These are phyloP conservation scores for Promerops cafer DNA, from an alignment of 2,113 vertebrate genomes.

Conservation along the genomic window DNA sequence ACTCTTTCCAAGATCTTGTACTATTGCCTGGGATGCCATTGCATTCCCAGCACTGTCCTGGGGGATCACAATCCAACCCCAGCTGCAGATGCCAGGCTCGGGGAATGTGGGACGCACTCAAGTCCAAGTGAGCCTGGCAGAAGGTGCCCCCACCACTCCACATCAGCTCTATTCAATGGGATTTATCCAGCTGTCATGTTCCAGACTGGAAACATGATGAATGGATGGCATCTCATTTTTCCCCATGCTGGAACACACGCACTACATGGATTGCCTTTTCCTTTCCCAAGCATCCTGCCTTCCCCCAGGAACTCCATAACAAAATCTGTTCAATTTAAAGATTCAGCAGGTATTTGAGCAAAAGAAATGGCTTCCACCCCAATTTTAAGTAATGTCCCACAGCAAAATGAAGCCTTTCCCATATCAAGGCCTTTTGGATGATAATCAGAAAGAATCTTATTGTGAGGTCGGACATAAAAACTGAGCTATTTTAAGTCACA, in stretches of 20 bases:
- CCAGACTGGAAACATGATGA: neutral
- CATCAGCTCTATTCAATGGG: neutral
- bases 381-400: neutral
- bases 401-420: slow-evolving; percentile 7
- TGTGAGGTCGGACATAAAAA: neutral
- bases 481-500: neutral
- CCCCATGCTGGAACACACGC: neutral
- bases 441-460: neutral
- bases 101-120: neutral
- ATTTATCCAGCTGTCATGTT: slow-evolving; percentile 30
- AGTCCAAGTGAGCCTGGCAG: neutral
- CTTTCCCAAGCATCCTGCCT: neutral
- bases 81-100: neutral
- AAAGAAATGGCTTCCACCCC: neutral
- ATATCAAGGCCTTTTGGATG: neutral
- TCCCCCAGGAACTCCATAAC: neutral
- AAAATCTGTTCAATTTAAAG: neutral
- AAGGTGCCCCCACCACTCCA: neutral
- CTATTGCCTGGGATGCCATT: fast-evolving
- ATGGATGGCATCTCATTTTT: neutral
- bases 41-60: fast-evolving
- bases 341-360: neutral
- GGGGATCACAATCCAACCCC: neutral
- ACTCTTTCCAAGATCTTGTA: neutral
- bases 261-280: neutral